Base-by-base conservation (phyloP, 2,113 vertebrate genomes). In the Gallinago paraguaiae region DNA sequence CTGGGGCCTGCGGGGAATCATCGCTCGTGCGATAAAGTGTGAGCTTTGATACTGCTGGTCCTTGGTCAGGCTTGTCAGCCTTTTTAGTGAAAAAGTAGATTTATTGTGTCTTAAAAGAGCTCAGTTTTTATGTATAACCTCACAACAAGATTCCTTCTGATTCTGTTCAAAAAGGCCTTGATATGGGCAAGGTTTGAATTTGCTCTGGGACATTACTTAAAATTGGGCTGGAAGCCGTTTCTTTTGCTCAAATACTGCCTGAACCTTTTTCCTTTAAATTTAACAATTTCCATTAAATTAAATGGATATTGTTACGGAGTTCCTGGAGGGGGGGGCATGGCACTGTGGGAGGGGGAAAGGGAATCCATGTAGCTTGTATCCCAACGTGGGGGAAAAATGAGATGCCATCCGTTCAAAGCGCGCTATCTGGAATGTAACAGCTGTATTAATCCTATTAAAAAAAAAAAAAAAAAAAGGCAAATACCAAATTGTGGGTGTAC, bases 301-400 rank as follows among this genome's bases (percentile, higher is more conserved):
- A 51, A 25, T 1, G 28, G 70, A 76, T 91, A 22, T 33, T 69
- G 53, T 94, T 82, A 53, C 18, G 13, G 91, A 82, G 86, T 37
- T 97, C 83, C 78, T 78, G 39, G 39, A 9, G 45, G 89, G 77
- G 89, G 85, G 59, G 35, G 54, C n/a, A 28, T 46, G 59, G 60
- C 6, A 2, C 67, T 92, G 94, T 86, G 93, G 94, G 94, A 96
- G 96, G 64, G 74, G 69, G 88, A n/a, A 88, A 67, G 74, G 59
- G 46, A 64, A 90, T 74, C 76, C 46, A 2, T 15, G 72, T 2
- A 33, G 59, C 1, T 17, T 2, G 1, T 14, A 53, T 72, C 90
- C 60, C 18, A 51, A 67, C 5, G 17, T 5, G 6, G 83, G 79
- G 46, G 46, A 35, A 71, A 86, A 91, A 60, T 4, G 57, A 85